These are phyloP conservation scores for Eledone cirrhosa DNA, from an alignment of 2,888 invertebrate species.

Conservation along the genomic window DNA sequence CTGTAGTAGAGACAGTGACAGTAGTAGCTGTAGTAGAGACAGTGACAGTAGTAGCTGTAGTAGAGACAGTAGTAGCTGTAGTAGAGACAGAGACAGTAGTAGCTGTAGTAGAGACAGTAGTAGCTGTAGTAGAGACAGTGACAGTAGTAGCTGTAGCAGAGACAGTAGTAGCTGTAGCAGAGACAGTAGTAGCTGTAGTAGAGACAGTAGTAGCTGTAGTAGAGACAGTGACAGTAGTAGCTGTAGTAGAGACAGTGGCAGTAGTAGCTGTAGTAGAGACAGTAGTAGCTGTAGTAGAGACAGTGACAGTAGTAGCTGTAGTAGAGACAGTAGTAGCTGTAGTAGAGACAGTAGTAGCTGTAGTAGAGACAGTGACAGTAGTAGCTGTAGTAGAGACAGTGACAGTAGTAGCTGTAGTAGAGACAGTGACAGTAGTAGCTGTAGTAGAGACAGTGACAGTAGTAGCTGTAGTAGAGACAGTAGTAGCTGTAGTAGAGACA, in stretches of 20 bases:
- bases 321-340: background rate
- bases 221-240: background rate
- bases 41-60: background rate
- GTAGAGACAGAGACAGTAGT: background rate
- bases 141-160: background rate
- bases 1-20: background rate
- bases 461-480: slow-evolving; percentile 1
- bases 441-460: slow-evolving; percentile 4
- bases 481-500: background rate
- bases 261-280: background rate
- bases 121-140: background rate
- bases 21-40: background rate
- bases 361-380: background rate
- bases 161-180: no score
- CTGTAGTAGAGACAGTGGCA: no score
- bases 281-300: background rate
- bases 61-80: background rate
- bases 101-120: background rate
- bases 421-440: background rate
- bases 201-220: background rate
- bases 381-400: slow-evolving; percentile 11
- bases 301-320: background rate
- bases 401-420: slow-evolving; percentile 19
- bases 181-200: background rate
- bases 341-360: background rate